Base-by-base conservation (phyloP, 2,888 invertebrate species). In the Chorisops tibialis region DNA sequence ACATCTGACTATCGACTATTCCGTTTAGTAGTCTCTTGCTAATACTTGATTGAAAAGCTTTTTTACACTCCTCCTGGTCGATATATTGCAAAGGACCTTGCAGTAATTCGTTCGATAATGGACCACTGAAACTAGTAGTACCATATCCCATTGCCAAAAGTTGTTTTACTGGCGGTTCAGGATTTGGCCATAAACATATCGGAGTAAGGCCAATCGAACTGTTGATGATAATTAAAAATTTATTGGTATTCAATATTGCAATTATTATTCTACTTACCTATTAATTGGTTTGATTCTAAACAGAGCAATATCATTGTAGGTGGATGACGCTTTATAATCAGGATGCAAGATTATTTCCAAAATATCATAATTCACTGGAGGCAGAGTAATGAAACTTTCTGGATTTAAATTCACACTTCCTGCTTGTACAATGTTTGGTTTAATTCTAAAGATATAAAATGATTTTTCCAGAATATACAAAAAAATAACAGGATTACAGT, bases 261-360 rank as follows among this genome's bases (percentile, higher is more conserved):
- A 52, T 18, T 18, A 38, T 38, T 16, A 9, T 3, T 38, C 12
- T 41, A 24, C 22, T 24, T 21, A 56, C 56, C 24, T 21, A 14
- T 9, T 24, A 7, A 45, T 21, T 14, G 37, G 48, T 3, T 19
- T 11, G 2, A 59, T 16, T 45, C 16, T 19, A 6, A 87, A 58
- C 0, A 87, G 73, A 0, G 85, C 86, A 51, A 87, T 85, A 68
- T 87, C 87, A 67, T 86, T 77, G 74, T 87, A 87, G 35, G 80
- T 79, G 1, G 70, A 67, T 0, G 83, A 82, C 0, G 81, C 77
- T 1, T 71, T 72, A 74, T 85, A 85, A 0, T 79, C 69, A 0
- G 85, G 85, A 67, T 86, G 83, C 4, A 74, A 72, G 63, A 79
- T 76, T 21, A 63, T 63, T n/a, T 30, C 6, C 12, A 18, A 12